phyloP scores from a whole-genome alignment of 2,797 vertebrate species.

The Onychomys torridus region DNA sequence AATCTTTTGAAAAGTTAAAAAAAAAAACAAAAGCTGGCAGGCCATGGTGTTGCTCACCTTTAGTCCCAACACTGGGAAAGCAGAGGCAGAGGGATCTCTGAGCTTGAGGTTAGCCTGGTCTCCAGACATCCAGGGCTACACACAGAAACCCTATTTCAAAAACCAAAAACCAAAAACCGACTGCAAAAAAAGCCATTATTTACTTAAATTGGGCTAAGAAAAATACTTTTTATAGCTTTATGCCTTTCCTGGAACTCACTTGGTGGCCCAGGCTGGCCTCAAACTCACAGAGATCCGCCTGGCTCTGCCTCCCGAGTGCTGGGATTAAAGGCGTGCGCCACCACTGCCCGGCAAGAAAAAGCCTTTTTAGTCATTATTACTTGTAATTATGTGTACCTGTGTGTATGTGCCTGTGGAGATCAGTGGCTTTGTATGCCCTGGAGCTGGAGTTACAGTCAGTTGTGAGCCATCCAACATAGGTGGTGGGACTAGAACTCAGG shows the following conservation, averaged over 20 bases:
- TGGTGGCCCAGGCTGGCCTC: too few relatives aligned
- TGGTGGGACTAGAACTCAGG: background rate
- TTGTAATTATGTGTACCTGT: background rate
- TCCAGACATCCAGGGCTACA: background rate
- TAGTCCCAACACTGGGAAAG: background rate
- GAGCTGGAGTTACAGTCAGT: background rate
- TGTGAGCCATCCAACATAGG: background rate
- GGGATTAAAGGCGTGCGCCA: too few relatives aligned
- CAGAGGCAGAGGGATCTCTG: background rate
- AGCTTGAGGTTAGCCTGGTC: background rate
- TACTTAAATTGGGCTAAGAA: background rate
- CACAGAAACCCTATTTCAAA: background rate
- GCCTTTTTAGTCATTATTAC: background rate
- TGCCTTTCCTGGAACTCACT: too few relatives aligned
- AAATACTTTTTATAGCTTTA: too few relatives aligned
- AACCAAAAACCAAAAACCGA: background rate
- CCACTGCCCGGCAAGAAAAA: too few relatives aligned
- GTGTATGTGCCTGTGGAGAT: too few relatives aligned
- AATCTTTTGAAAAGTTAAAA: background rate
- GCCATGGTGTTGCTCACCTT: background rate
- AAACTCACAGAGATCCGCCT: too few relatives aligned
- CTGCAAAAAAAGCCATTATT: background rate
- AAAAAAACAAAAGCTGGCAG: background rate
- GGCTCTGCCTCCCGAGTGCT: too few relatives aligned
- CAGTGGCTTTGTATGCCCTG: background rate